phyloP scores from a whole-genome alignment of 2,113 vertebrate species.

The Scytalopus superciliaris region DNA sequence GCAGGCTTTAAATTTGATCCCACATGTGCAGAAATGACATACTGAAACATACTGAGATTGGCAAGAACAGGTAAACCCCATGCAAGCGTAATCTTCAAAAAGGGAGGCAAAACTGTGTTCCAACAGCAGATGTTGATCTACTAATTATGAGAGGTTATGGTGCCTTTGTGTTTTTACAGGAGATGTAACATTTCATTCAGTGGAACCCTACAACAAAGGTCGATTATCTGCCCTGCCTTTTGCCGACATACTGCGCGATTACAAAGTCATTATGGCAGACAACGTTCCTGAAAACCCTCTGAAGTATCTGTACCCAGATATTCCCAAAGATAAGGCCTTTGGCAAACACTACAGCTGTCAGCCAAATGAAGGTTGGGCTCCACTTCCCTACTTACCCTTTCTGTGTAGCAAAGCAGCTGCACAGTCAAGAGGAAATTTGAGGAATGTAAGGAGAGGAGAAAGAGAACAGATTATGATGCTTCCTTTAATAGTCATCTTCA shows the following conservation, averaged over 20 bases:
- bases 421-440: background rate
- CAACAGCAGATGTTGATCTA: background rate
- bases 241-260: constrained; percentile 92
- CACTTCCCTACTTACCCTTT: background rate
- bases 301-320: constrained; percentile 94
- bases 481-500: background rate
- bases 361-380: constrained; percentile 83
- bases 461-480: background rate
- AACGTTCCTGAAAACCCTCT: constrained; percentile 92
- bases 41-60: background rate
- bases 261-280: constrained; percentile 93
- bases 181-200: constrained; percentile 89
- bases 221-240: constrained; percentile 89
- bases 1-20: background rate
- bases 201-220: constrained; percentile 95
- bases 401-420: background rate
- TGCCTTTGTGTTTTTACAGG: constrained; percentile 72
- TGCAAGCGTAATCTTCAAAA: background rate
- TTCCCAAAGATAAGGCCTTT: constrained; percentile 95
- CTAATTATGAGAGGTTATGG: background rate
- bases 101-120: background rate
- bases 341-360: constrained; percentile 94
- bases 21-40: background rate
- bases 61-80: background rate
- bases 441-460: background rate